These are phyloP conservation scores for Drosophila rellima DNA, from an alignment of 2,888 invertebrate genomes.

Conservation along the genomic window DNA sequence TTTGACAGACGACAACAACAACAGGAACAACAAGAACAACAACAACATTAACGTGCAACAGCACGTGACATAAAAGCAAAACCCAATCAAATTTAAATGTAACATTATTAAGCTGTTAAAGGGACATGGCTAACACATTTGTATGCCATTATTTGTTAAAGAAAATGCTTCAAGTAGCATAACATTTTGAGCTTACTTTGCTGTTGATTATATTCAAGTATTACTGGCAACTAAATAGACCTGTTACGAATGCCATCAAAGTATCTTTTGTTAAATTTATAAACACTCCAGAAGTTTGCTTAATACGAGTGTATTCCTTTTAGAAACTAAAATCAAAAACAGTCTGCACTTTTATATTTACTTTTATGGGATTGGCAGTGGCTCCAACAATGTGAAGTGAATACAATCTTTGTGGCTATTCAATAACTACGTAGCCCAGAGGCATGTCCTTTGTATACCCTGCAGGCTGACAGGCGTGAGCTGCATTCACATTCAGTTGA, in stretches of 20 bases:
- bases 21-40: constrained; percentile 8
- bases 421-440: constrained; percentile 53
- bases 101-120: constrained; percentile 24
- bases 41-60: constrained; percentile 7
- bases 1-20: constrained; percentile 38
- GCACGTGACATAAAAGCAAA: constrained; percentile 45
- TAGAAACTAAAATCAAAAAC: neutral
- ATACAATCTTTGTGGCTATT: constrained; percentile 51
- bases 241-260: too few relatives aligned
- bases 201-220: too few relatives aligned
- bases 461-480: constrained; percentile 46
- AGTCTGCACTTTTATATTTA: constrained; percentile 3
- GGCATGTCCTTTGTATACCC: constrained; percentile 28
- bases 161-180: neutral
- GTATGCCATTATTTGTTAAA: neutral
- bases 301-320: neutral
- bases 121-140: constrained; percentile 9
- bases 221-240: too few relatives aligned
- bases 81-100: constrained; percentile 62
- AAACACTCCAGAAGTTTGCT: neutral
- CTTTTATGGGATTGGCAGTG: neutral
- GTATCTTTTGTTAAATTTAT: neutral
- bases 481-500: constrained; percentile 71
- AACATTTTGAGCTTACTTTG: neutral
- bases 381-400: constrained; percentile 5